Evolutionary conservation across 2,797 vertebrate genomes (phyloP), one percentile per base, ranked within the genome.

Genomic region (Karalla daura): DNA sequence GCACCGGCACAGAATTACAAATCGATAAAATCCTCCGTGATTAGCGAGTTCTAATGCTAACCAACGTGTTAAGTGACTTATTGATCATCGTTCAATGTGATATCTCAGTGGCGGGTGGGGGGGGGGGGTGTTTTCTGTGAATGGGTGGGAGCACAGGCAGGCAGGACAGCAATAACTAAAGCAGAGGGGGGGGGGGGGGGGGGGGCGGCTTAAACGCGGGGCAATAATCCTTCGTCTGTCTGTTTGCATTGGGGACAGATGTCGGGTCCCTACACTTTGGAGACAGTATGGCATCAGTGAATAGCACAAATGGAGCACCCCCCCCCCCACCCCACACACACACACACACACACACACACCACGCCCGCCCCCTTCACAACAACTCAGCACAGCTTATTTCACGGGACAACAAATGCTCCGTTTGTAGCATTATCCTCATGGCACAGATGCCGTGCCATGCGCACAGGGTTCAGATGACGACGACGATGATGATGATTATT

Each of bases 181-280:
- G 60, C 45, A 64, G 51, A 58, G 76, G 63, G 58, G 62, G 58
- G 84, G 78, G 82, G 80, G 70, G 73, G 44, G 24, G 84, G 81
- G 78, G 80, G 76, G 79, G 78, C 63, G 83, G 90, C 89, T 92
- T 89, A 89, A 87, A 86, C 78, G 40, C 25, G 55, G 78, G 55
- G 78, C 64, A 68, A 80, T 92, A 91, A 93, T 94, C 91, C 85
- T 69, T 89, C 89, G 86, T 89, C 88, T 81, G 86, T 84, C 84
- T 66, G 70, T 85, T 88, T 88, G 80, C 71, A 69, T 74, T 62
- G 70, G 49, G 56, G 77, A 87, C 92, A 92, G 93, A 91, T 93
- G 92, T 89, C 74, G 37, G 74, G 52, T 50, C 63, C 74, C 58
- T 82, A 85, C 76, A 86, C 80, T 70, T 79, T 64, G 58, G 77